Evolutionary conservation across 2,113 vertebrate genomes (phyloP), one percentile per base, ranked within the genome.

Genomic region (Falcunculus frontatus): DNA sequence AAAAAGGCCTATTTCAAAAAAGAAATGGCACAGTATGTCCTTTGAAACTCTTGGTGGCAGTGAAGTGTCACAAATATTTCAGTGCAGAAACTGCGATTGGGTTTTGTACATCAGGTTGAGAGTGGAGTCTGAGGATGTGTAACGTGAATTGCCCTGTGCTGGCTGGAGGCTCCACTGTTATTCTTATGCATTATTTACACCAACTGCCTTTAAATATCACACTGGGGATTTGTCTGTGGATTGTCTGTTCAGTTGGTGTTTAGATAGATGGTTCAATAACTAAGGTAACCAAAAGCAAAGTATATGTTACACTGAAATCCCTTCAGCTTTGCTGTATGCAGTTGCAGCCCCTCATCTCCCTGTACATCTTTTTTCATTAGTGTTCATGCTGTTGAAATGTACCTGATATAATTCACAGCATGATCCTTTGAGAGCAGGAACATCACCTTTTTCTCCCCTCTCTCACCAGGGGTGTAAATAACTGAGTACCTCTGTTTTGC

Each of bases 1-100:
- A 29, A 33, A 69, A 75, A 91, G 30, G 6, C 30, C 30, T 35
- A 17, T 73, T 87, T 73, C 13, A 65, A 59, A 87, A 87, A 82
- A 59, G 12, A 53, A 91, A 47, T 29, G 15, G 42, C 55, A 93
- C 92, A 96, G 13, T 95, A 63, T 63, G 63, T 44, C 64, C 78
- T 80, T 84, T 59, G 88, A 91, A 86, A 85, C 96, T 97, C 95
- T 93, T 96, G 96, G 96, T 96, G 95, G 96, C 96, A 97, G 96
- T 96, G 93, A 96, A 93, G 96, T 84, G 95, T 96, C 90, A 96
- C 92, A 89, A 90, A 97, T 95, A 83, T 49, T 82, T 80, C 82
- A 52, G 85, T 33, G 60, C 41, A 84, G 72, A 52, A 81, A 50
- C 30, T 77, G 59, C 0, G 0, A 37, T 1, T 55, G 46, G 46